Conservation (phyloP, 2,113 vertebrate species). For the Carassius gibelio region DNA sequence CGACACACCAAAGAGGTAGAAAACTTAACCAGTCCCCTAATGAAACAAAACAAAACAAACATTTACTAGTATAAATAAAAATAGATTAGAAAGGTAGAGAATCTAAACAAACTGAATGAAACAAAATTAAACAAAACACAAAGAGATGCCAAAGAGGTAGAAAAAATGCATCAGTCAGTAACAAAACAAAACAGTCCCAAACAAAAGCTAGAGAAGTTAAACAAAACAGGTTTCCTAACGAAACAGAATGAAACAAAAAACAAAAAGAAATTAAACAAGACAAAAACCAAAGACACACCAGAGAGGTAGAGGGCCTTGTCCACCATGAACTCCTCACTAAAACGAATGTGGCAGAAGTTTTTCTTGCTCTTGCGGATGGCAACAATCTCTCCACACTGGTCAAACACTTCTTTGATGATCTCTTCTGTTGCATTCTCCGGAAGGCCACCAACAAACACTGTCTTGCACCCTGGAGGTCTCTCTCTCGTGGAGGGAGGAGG, state of each 20-base stretch:
- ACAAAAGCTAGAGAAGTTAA: not conserved
- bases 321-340: slow-evolving; percentile 89
- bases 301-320: slow-evolving; percentile 92
- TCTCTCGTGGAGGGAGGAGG: slow-evolving; percentile 89
- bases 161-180: not conserved
- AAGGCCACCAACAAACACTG: slow-evolving; percentile 89
- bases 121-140: not conserved
- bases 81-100: not conserved
- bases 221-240: not conserved
- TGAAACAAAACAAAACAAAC: not conserved
- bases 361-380: slow-evolving; percentile 93
- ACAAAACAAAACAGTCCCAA: not conserved
- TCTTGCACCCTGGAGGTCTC: slow-evolving; percentile 88
- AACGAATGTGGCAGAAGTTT: slow-evolving; percentile 93
- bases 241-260: not conserved
- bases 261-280: too few species aligned
- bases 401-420: slow-evolving; percentile 89
- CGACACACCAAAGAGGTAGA: not conserved
- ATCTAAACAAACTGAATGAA: not conserved
- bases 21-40: not conserved
- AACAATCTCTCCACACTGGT: slow-evolving; percentile 87
- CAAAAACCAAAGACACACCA: slow-evolving; percentile 69
- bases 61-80: not conserved
- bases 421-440: slow-evolving; percentile 89
- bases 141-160: not conserved